Evolutionary conservation across 2,888 invertebrate species (phyloP), one percentile per base, ranked within the genome.

Genomic region (Ceratothoa steindachneri): DNA sequence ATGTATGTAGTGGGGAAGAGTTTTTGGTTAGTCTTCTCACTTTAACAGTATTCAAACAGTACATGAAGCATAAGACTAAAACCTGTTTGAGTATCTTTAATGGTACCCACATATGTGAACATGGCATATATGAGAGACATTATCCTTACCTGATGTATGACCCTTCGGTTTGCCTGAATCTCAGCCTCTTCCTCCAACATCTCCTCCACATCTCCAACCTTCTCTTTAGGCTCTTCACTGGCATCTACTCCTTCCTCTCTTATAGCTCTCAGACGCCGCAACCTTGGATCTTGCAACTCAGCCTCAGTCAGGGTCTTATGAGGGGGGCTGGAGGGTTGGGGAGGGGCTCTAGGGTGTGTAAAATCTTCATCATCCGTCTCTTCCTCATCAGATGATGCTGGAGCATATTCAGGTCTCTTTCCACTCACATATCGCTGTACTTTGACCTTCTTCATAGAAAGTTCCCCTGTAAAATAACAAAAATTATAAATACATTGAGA

Each of bases 381-480:
- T 80, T 94, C 94, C 30, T 93, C 93, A 67, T 93, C 93, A 74
- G 91, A 91, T 15, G 88, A 89, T 31, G 89, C 90, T 83, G 93
- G 94, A 1, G 97, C 97, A 86, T 96, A 97, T 83, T 97, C 96
- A 22, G 97, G 97, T 81, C 95, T 90, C 86, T 99, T 97, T 76
- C 99, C 99, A 30, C 97, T 96, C 76, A 99, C 95, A 84, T 99
- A 99, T 70, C 99, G 89, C 84, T 95, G 95, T 0, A 99, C 99
- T 86, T 99, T 99, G 30, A 99, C 99, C 85, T 98, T 98, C 87
- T 99, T 93, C 98, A 98, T 99, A 82, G 96, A 94, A 81, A 97
- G 87, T 86, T 97, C 95, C 83, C 97, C 98, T 77, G 72, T 24
- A 28, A 19, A 24, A 4, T n/a, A n/a, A 15, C n/a, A n/a, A n/a